Evolutionary conservation across 2,888 invertebrate genomes (phyloP).

Genomic region (Cantharis flavilabris): DNA sequence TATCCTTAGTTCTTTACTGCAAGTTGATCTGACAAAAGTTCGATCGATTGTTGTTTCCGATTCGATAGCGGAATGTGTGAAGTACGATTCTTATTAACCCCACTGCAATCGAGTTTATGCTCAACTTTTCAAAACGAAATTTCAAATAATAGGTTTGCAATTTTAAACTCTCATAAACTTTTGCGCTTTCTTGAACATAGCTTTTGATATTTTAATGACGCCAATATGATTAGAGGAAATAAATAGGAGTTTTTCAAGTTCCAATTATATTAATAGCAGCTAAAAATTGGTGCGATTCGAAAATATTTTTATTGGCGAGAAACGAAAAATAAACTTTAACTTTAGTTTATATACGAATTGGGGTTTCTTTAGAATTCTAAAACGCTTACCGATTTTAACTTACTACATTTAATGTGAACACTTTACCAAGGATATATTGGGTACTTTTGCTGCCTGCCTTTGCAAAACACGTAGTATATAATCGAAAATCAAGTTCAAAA

Average conservation of each 20-base stretch:
- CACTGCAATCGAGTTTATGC: conserved; percentile 14
- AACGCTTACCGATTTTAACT: background rate
- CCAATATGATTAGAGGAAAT: conserved; percentile 10
- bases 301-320: background rate
- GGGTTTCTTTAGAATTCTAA: background rate
- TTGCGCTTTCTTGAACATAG: background rate
- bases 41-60: conserved; percentile 20
- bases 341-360: background rate
- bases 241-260: background rate
- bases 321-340: background rate
- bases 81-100: conserved; percentile 21
- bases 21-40: conserved; percentile 22
- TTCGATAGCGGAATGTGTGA: conserved; percentile 21
- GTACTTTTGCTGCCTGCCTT: background rate
- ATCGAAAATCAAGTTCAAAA: background rate
- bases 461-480: background rate
- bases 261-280: conserved; percentile 5
- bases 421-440: background rate
- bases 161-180: conserved; percentile 15
- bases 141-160: conserved; percentile 13
- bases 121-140: conserved; percentile 17
- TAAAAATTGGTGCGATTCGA: background rate
- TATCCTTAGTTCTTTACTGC: conserved; percentile 14
- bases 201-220: conserved; percentile 12
- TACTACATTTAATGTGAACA: background rate